Conservation (phyloP, 2,113 vertebrate genomes). For the Diphyllodes magnificus region DNA sequence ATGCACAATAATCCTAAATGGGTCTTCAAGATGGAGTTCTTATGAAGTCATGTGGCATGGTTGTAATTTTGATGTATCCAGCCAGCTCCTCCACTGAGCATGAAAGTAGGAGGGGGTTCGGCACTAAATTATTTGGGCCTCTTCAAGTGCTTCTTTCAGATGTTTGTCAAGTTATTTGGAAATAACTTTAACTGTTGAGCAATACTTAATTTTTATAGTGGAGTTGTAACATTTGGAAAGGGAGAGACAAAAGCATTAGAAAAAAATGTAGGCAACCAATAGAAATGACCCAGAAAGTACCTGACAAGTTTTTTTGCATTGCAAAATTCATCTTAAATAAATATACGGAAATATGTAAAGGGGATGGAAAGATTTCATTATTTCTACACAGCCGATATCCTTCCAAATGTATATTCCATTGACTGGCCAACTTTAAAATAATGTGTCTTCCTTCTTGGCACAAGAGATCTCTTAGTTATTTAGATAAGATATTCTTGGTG, state of each 20-base stretch:
- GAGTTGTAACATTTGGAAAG: background rate
- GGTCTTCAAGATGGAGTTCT: background rate
- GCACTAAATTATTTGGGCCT: background rate
- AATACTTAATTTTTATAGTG: background rate
- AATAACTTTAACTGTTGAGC: background rate
- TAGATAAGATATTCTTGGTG: background rate
- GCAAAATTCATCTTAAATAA: background rate
- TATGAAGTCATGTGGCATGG: accelerated
- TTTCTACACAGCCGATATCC: background rate
- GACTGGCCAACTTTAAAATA: background rate
- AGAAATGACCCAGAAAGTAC: background rate
- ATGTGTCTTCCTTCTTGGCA: background rate
- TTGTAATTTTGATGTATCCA: background rate
- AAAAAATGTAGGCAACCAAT: background rate
- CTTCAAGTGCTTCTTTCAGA: background rate
- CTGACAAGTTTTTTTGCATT: background rate
- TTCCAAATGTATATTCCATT: background rate
- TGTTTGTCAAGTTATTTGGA: background rate
- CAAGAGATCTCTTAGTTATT: background rate
- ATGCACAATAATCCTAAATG: background rate
- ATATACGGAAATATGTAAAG: background rate
- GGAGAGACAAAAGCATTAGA: background rate
- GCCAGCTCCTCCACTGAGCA: background rate
- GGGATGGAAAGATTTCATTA: background rate
- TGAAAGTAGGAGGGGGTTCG: background rate